Percentiles rank a stretch among this genome's conserved stretches.
Evolutionary conservation across 2,113 vertebrate species (phyloP).

Genomic region (Oryzias celebensis): DNA sequence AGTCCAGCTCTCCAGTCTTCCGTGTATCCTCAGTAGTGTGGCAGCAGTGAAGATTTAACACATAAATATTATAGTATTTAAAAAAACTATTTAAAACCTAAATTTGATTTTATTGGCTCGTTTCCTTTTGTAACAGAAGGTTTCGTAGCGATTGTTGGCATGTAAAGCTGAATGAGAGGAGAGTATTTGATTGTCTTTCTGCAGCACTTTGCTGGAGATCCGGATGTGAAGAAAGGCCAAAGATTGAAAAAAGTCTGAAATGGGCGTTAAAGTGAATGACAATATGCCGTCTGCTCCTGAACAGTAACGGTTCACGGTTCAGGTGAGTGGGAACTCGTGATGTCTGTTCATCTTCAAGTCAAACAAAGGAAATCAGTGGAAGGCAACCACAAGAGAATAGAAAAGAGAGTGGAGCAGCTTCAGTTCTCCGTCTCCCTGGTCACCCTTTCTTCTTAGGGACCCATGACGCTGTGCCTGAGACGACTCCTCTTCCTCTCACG

Average conservation of each 20-base stretch:
- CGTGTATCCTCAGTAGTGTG: slow-evolving; percentile 52
- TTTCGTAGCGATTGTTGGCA: slow-evolving; percentile 28
- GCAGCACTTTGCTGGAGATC: slow-evolving; percentile 24
- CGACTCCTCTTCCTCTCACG: slow-evolving; percentile 60
- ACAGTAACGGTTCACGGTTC: slow-evolving; percentile 44
- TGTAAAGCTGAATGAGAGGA: slow-evolving; percentile 46
- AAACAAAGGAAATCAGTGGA: slow-evolving; percentile 22
- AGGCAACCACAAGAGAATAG: slow-evolving; percentile 28
- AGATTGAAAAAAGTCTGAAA: slow-evolving; percentile 20
- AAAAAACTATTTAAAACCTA: slow-evolving; percentile 27
- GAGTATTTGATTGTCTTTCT: slow-evolving; percentile 56
- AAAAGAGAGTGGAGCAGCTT: slow-evolving; percentile 20
- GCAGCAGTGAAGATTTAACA: slow-evolving; percentile 40
- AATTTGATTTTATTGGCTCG: slow-evolving; percentile 56
- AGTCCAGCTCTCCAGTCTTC: slow-evolving; percentile 20
- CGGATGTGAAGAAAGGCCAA: slow-evolving; percentile 20
- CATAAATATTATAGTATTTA: slow-evolving; percentile 52
- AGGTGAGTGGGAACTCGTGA: slow-evolving; percentile 24
- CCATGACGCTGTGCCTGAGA: slow-evolving; percentile 8
- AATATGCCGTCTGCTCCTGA: slow-evolving; percentile 30
- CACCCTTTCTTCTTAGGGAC: slow-evolving; percentile 6
- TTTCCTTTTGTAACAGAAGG: slow-evolving; percentile 41
- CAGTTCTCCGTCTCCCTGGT: neutral
- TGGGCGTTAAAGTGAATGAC: slow-evolving; percentile 35
- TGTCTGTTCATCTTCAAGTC: slow-evolving; percentile 37